Conservation (phyloP, 2,797 vertebrate genomes). For the Epinephelus coioides region DNA sequence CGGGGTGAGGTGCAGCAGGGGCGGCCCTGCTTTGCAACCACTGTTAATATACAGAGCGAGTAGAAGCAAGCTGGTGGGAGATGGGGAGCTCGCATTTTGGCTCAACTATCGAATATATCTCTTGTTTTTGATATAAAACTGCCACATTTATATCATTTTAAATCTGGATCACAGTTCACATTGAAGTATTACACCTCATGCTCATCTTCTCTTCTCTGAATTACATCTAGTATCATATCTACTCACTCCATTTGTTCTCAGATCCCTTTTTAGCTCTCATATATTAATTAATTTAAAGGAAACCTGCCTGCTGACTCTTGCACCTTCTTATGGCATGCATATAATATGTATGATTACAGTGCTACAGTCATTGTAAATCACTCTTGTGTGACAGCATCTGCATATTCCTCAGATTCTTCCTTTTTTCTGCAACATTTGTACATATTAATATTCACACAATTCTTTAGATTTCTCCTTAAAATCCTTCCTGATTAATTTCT, state of each 20-base stretch:
- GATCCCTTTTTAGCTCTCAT: neutral
- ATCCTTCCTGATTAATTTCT: constrained; percentile 40
- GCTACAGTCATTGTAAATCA: constrained; percentile 4
- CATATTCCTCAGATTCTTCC: constrained; percentile 17
- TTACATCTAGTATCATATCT: constrained; percentile 1
- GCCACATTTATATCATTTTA: neutral
- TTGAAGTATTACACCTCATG: constrained; percentile 13
- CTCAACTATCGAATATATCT: neutral
- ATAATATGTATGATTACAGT: constrained; percentile 11
- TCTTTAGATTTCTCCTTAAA: constrained; percentile 15
- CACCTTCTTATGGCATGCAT: neutral
- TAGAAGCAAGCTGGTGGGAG: constrained; percentile 32
- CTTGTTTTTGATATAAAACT: neutral
- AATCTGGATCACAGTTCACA: neutral
- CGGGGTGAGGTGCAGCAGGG: constrained; percentile 26
- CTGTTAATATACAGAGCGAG: constrained; percentile 48
- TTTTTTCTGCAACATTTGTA: constrained; percentile 8
- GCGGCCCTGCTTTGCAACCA: constrained; percentile 25
- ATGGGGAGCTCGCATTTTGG: constrained; percentile 21
- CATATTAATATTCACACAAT: constrained; percentile 10
- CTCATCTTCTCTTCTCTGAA: neutral
- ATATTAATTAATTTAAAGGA: neutral
- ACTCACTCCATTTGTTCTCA: neutral
- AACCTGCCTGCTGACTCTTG: neutral
- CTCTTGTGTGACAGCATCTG: neutral